Evolutionary conservation across 2,888 invertebrate genomes (phyloP), one percentile per base, ranked within the genome.

Genomic region (Mythimna lalbum): DNA sequence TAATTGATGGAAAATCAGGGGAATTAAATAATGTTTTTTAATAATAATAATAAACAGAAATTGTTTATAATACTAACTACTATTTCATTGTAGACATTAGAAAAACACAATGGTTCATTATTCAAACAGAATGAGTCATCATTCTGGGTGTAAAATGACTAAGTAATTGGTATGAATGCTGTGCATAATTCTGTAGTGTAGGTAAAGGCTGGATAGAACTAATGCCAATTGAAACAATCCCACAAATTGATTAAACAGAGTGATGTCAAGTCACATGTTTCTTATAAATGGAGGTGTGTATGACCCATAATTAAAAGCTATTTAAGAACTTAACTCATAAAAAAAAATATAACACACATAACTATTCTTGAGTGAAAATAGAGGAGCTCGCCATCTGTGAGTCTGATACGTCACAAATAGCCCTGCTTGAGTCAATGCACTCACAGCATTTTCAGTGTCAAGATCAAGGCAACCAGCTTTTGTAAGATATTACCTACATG

Each of bases 391-490:
- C 81, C 77, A 76, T 76, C 61, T 67, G 72, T 31, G 27, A 10
- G 39, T 39, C 31, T 66, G 66, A 69, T 68, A 73, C 74, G 63
- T 73, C 83, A 83, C 36, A 69, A 63, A 64, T 47, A 82, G 59
- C 65, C 71, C 63, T 39, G 61, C 65, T 73, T 68, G 70, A 84
- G 86, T 86, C 84, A 88, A 86, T 76, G 78, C 73, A 75, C 84
- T 79, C 59, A 43, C 47, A 77, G 63, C n/a, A 66, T 31, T 52
- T 68, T 82, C 79, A 86, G 84, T 87, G 87, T 85, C 88, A 90
- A 89, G 89, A 87, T 88, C 89, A 89, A 88, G 88, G 87, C 64
- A 79, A 80, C 5, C 33, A 5, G 19, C 23, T 66, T 65, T 65
- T 60, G 36, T 27, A 56, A 67, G 27, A 39, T 4, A 23, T 53